Conservation (phyloP, 2,113 vertebrate species). For the Oreochromis niloticus region DNA sequence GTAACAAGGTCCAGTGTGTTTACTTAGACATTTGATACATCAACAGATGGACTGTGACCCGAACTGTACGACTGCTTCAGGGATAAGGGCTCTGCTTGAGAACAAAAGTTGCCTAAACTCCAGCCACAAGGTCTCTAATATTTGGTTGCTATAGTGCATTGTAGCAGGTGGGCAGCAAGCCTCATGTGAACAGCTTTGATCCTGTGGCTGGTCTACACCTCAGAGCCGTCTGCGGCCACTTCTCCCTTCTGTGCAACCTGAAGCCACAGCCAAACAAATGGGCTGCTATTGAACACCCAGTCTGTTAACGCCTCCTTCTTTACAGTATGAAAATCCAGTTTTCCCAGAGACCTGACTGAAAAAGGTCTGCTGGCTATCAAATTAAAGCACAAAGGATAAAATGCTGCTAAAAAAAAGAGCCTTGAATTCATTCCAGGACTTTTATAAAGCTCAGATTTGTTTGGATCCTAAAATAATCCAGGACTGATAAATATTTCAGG, state of each 20-base stretch:
- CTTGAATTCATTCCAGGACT: not conserved
- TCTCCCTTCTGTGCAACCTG: not conserved
- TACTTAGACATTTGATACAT: not conserved
- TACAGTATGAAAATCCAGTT: not conserved
- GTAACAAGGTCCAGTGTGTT: constrained; percentile 23
- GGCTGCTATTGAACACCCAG: not conserved
- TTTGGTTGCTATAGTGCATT: not conserved
- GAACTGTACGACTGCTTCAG: not conserved
- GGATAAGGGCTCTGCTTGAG: not conserved
- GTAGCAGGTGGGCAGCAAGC: not conserved
- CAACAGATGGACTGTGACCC: not conserved
- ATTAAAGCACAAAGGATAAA: not conserved
- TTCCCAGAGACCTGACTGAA: not conserved
- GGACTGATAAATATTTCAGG: not conserved
- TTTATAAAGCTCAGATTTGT: not conserved
- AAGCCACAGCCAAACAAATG: constrained; percentile 5
- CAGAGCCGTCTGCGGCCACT: not conserved
- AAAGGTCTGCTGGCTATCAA: not conserved
- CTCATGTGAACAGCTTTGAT: not conserved
- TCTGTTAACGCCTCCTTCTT: not conserved
- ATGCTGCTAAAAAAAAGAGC: not conserved
- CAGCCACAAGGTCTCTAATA: not conserved
- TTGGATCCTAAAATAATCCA: not conserved
- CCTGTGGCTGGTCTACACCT: not conserved
- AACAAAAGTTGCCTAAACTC: not conserved